These are phyloP conservation scores for Eretmocerus hayati DNA, from an alignment of 2,888 invertebrate genomes.

Conservation along the genomic window DNA sequence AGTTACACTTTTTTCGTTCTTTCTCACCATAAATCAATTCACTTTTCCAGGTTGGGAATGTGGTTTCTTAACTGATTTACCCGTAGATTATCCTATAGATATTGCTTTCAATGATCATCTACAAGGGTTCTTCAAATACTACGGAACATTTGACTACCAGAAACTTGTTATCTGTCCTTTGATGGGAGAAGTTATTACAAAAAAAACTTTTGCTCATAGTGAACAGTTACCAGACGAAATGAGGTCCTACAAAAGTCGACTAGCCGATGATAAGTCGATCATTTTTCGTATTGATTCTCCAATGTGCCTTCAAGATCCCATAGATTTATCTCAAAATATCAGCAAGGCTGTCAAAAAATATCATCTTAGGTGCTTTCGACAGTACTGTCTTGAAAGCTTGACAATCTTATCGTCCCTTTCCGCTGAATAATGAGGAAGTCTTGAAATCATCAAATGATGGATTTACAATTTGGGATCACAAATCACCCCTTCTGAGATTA, in stretches of 20 bases:
- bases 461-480: too few relatives aligned
- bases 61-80: constrained; percentile 14
- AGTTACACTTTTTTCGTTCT: not conserved
- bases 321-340: too few relatives aligned
- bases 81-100: not conserved
- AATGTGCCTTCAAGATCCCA: too few relatives aligned
- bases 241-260: constrained; percentile 13
- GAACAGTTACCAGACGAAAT: constrained; percentile 25
- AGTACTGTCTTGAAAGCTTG: too few relatives aligned
- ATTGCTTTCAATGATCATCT: constrained; percentile 34
- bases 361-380: too few relatives aligned
- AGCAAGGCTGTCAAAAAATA: too few relatives aligned
- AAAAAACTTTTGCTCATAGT: constrained; percentile 39
- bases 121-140: constrained; percentile 46
- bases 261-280: too few relatives aligned
- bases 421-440: too few relatives aligned
- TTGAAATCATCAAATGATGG: too few relatives aligned
- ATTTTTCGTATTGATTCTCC: too few relatives aligned
- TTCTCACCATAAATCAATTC: not conserved
- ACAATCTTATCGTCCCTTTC: too few relatives aligned
- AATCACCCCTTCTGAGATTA: too few relatives aligned
- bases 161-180: constrained; percentile 46
- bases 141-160: constrained; percentile 44
- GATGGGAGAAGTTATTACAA: constrained; percentile 44
- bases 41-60: constrained; percentile 36